phyloP scores from a whole-genome alignment of 2,113 vertebrate species.

The Falcunculus frontatus region DNA sequence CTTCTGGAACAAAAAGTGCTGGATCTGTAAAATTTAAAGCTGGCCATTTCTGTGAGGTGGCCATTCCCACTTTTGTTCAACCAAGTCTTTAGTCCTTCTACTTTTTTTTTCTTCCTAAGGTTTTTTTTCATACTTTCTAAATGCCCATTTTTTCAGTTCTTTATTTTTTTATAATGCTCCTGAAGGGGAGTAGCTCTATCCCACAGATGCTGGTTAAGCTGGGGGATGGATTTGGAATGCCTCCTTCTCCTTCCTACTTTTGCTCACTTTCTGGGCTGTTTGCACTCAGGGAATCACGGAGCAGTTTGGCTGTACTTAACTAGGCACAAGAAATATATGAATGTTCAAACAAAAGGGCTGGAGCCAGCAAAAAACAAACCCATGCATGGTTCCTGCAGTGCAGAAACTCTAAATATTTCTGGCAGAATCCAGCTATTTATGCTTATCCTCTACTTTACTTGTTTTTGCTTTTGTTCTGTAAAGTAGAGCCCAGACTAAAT shows the following conservation, averaged over 20 bases:
- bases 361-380: slow-evolving; percentile 15
- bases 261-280: not conserved
- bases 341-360: not conserved
- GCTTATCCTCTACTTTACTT: not conserved
- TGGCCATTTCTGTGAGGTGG: not conserved
- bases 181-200: not conserved
- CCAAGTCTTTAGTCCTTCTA: not conserved
- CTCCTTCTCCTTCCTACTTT: not conserved
- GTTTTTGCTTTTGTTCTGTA: not conserved
- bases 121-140: not conserved
- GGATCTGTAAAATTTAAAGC: not conserved
- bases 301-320: not conserved
- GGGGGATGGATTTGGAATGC: not conserved
- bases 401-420: slow-evolving; percentile 23
- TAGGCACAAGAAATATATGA: not conserved
- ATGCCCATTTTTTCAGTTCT: not conserved
- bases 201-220: not conserved
- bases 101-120: not conserved
- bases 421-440: not conserved
- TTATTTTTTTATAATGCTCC: not conserved
- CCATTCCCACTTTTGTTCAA: not conserved
- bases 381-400: not conserved
- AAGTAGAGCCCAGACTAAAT: not conserved
- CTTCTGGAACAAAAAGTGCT: not conserved
- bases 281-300: not conserved